Percentiles rank a stretch among this genome's conserved stretches.
phyloP scores from a whole-genome alignment of 2,113 vertebrate species.

The Desmodus rotundus region DNA sequence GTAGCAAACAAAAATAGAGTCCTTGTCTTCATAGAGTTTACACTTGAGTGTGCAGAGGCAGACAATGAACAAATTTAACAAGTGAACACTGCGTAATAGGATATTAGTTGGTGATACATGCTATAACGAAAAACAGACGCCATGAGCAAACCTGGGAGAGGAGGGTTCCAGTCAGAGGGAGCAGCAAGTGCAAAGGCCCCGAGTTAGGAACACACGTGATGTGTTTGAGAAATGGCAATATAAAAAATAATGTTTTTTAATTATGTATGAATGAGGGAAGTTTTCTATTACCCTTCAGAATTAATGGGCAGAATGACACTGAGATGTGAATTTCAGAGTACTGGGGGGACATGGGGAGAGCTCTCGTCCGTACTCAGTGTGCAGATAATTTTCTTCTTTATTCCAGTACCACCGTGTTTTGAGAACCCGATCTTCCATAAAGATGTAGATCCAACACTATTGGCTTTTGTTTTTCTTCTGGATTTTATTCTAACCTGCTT shows the following conservation, averaged over 20 bases:
- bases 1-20: not conserved
- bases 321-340: not conserved
- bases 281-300: not conserved
- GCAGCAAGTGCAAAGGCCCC: not conserved
- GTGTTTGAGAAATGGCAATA: not conserved
- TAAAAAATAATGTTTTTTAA: not conserved
- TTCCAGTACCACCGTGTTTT: not conserved
- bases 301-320: not conserved
- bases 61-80: not conserved
- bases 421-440: not conserved
- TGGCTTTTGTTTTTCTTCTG: not conserved
- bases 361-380: not conserved
- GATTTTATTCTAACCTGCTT: not conserved
- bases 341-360: not conserved
- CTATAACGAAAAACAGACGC: not conserved
- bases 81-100: not conserved
- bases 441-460: not conserved
- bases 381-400: not conserved
- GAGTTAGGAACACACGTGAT: not conserved
- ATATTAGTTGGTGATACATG: too few species aligned
- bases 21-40: not conserved
- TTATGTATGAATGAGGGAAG: not conserved
- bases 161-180: not conserved
- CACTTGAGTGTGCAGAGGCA: not conserved
- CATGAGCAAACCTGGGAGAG: not conserved